These are phyloP conservation scores for Atherinosoma microstoma DNA, from an alignment of 2,797 vertebrate species.

Conservation along the genomic window DNA sequence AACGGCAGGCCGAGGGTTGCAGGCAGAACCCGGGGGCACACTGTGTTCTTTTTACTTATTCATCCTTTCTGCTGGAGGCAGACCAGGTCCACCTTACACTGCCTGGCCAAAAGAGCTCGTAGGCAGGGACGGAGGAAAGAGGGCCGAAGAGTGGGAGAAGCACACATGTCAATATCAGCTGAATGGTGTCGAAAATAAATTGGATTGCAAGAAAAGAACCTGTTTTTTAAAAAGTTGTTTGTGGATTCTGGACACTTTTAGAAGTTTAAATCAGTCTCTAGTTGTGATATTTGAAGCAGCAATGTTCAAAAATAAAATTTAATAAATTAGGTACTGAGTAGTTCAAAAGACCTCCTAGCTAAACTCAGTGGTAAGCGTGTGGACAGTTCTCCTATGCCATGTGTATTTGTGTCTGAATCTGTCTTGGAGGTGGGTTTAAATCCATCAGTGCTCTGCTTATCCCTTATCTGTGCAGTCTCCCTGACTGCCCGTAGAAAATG, in stretches of 20 bases:
- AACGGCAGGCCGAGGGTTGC: slow-evolving; percentile 63
- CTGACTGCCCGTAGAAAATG: slow-evolving; percentile 77
- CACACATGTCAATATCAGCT: slow-evolving; percentile 44
- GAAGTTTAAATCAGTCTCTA: background rate
- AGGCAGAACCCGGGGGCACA: slow-evolving; percentile 77
- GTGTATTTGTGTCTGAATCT: slow-evolving; percentile 42
- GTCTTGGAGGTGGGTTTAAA: slow-evolving; percentile 64
- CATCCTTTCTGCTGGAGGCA: slow-evolving; percentile 75
- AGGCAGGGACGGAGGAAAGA: slow-evolving; percentile 55
- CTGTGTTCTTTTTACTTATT: slow-evolving; percentile 83
- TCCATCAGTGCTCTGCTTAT: slow-evolving; percentile 62
- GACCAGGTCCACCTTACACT: slow-evolving; percentile 71
- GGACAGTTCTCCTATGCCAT: slow-evolving; percentile 21
- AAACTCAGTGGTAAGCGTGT: slow-evolving; percentile 23
- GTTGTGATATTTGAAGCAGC: slow-evolving; percentile 29
- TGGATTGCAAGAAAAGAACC: slow-evolving; percentile 22
- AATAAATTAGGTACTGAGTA: slow-evolving; percentile 4
- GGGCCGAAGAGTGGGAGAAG: slow-evolving; percentile 38
- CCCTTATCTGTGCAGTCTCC: slow-evolving; percentile 79
- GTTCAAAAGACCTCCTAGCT: background rate
- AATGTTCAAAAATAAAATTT: background rate
- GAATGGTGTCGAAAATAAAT: slow-evolving; percentile 39
- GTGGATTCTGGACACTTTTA: slow-evolving; percentile 6
- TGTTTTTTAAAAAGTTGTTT: slow-evolving; percentile 1
- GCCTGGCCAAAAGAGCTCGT: slow-evolving; percentile 61